phyloP scores from a whole-genome alignment of 1,140 invertebrate genomes.

The Campodea augens region DNA sequence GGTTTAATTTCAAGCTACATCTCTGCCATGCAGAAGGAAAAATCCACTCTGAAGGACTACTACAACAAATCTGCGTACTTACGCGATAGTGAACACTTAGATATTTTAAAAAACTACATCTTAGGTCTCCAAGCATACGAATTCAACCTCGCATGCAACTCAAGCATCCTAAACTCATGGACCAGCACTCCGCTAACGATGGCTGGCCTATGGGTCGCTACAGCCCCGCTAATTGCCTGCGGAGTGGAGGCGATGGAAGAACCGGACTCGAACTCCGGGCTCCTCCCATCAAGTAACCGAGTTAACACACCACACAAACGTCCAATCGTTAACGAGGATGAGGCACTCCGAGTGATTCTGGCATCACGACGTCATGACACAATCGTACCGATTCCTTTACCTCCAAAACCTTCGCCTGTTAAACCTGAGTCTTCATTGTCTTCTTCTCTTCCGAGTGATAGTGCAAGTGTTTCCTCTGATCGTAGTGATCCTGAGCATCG shows the following conservation, averaged over 20 bases:
- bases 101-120: slow-evolving; percentile 51
- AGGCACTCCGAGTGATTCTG: background rate
- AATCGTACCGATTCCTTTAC: too few species aligned
- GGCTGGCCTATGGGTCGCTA: slow-evolving; percentile 53
- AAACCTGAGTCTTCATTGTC: too few species aligned
- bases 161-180: slow-evolving; percentile 76
- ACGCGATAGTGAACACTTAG: slow-evolving; percentile 53
- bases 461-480: too few species aligned
- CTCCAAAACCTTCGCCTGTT: too few species aligned
- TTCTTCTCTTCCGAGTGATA: too few species aligned
- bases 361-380: background rate
- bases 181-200: slow-evolving; percentile 59
- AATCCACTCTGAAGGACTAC: slow-evolving; percentile 48
- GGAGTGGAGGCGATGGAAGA: background rate
- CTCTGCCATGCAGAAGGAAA: slow-evolving; percentile 47
- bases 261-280: background rate
- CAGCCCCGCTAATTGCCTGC: background rate
- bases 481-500: too few species aligned
- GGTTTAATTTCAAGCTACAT: slow-evolving; percentile 69
- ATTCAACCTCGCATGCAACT: slow-evolving; percentile 70
- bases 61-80: slow-evolving; percentile 60
- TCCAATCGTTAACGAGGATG: background rate
- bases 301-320: background rate
- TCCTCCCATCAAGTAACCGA: background rate
- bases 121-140: slow-evolving; percentile 52